Evolutionary conservation across 2,113 vertebrate species (phyloP), one percentile per base, ranked within the genome.

Genomic region (Bolborhynchus lineola): DNA sequence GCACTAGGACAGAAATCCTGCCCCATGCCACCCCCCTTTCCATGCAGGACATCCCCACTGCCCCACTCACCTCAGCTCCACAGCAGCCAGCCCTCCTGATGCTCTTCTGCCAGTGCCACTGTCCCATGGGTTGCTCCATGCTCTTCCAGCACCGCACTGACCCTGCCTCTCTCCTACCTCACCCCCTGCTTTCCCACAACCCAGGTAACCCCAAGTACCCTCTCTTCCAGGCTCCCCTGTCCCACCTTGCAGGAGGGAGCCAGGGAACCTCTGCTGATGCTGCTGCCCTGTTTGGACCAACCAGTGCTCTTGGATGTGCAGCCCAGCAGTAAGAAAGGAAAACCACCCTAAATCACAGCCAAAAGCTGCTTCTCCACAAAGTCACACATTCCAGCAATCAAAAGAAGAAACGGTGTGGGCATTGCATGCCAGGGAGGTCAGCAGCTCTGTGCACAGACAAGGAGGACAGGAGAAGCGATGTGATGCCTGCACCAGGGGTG

Each of bases 1-100:
- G 53, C 6, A 12, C 15, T 0, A 2, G 35, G 35, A 42, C 78
- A 52, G 41, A 64, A 49, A 26, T 39, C 35, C 5, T 75, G 57
- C 68, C 42, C 26, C 0, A 0, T 28, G 67, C 50, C 76, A n/a
- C 14, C 70, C 46, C 19, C 41, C 46, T 60, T 62, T 42, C 39
- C 46, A 10, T 0, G 0, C 23, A n/a, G 37, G 16, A 17, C 16
- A 1, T 50, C 35, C 47, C 52, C 1, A 0, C 24, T 31, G 47
- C 8, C 13, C 31, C 44, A 20, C 39, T 15, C 31, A 33, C n/a
- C 1, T 1, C 74, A 76, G 23, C 26, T 49, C 70, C 19, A 6
- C 0, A 13, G 42, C 44, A 59, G 68, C 20, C 50, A 33, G 26
- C 29, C 31, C 13, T 13, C 49, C 72, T 31, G 31, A 49, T 25